Percentiles rank a stretch among this genome's conserved stretches.
Conservation (phyloP, 2,113 vertebrate genomes). For the Tamias sibiricus region DNA sequence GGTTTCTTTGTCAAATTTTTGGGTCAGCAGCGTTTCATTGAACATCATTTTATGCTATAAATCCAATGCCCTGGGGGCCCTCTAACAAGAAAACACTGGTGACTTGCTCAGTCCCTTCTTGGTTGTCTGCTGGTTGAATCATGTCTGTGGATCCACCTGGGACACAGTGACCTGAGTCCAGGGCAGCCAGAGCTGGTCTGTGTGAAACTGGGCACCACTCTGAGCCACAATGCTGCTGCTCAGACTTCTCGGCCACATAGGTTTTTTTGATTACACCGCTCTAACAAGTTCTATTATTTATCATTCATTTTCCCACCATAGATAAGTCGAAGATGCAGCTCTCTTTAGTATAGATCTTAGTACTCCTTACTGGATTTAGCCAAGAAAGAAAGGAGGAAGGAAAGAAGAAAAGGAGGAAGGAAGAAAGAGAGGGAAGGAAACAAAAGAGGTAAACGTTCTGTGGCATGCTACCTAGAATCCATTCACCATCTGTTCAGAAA, state of each 20-base stretch:
- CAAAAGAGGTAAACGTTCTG: not conserved
- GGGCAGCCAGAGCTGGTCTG: not conserved
- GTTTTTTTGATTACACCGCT: not conserved
- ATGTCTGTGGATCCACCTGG: not conserved
- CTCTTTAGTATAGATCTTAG: not conserved
- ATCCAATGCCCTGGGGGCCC: not conserved
- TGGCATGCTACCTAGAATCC: not conserved
- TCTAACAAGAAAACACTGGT: not conserved
- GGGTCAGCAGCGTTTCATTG: not conserved
- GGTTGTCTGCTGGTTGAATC: not conserved
- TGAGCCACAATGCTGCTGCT: not conserved
- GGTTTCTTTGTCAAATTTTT: not conserved
- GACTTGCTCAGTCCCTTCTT: not conserved
- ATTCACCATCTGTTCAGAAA: not conserved
- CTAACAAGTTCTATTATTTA: not conserved
- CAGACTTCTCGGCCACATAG: not conserved
- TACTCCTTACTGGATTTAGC: constrained; percentile 1
- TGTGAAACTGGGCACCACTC: not conserved
- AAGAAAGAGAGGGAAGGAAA: not conserved
- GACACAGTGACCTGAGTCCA: not conserved
- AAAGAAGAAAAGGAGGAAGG: not conserved
- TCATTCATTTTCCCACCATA: not conserved
- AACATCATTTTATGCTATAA: not conserved
- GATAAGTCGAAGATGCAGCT: not conserved
- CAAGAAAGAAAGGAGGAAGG: not conserved